phyloP scores from a whole-genome alignment of 2,797 vertebrate genomes.

The Pangasius djambal region DNA sequence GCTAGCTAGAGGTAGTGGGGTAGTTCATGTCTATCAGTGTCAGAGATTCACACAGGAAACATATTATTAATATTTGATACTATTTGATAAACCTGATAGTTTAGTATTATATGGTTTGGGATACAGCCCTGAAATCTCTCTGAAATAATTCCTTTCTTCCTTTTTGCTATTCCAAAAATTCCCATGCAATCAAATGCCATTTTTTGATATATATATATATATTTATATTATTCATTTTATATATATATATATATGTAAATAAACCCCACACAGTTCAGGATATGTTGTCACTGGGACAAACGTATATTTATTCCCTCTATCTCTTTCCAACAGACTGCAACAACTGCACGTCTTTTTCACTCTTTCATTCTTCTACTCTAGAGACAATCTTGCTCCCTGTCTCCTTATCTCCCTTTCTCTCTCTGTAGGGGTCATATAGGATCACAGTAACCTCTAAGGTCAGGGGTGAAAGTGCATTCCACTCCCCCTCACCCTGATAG shows the following conservation, averaged over 20 bases:
- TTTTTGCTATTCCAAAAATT: neutral
- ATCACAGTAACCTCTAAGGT: constrained; percentile 57
- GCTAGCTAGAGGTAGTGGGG: neutral
- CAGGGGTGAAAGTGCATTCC: constrained; percentile 64
- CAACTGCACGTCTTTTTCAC: constrained; percentile 63
- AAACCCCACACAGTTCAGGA: neutral
- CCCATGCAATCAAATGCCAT: neutral
- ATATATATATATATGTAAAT: too few relatives aligned
- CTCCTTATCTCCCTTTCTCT: constrained; percentile 22
- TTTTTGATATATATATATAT: neutral
- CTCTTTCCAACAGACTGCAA: constrained; percentile 56
- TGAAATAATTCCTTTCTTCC: neutral
- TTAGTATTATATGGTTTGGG: neutral
- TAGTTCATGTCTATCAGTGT: neutral
- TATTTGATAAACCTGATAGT: neutral
- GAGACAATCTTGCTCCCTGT: constrained; percentile 8
- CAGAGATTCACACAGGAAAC: neutral
- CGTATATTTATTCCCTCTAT: constrained; percentile 22
- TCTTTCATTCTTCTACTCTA: constrained; percentile 25
- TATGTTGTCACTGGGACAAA: constrained; percentile 26
- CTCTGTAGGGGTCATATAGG: constrained; percentile 62
- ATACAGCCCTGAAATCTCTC: neutral
- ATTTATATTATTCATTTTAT: too few relatives aligned
- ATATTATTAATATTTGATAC: neutral
- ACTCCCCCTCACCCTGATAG: constrained; percentile 56